Conservation (phyloP, 2,888 invertebrate genomes). For the Zygothrica quintamaculata region DNA sequence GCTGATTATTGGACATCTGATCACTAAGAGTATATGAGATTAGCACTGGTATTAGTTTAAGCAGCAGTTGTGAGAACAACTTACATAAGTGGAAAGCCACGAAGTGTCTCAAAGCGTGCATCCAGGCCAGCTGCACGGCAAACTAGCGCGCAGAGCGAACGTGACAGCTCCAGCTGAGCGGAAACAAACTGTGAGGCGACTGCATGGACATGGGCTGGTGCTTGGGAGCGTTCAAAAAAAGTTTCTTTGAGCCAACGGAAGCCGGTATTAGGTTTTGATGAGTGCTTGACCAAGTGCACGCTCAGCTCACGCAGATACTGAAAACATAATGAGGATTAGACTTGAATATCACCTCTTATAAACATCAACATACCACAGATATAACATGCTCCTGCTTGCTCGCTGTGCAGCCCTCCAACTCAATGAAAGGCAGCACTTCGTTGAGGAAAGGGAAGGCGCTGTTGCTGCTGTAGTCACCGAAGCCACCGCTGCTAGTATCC, state of each 20-base stretch:
- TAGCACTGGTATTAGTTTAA: too few species aligned
- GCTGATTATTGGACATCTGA: slow-evolving; percentile 89
- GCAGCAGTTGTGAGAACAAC: slow-evolving; percentile 33
- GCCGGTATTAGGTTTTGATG: slow-evolving; percentile 84
- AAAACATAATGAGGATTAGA: background rate
- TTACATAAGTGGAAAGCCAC: slow-evolving; percentile 93
- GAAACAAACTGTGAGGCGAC: slow-evolving; percentile 92
- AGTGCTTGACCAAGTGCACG: slow-evolving; percentile 91
- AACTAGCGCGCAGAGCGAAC: slow-evolving; percentile 90
- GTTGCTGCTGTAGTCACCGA: slow-evolving; percentile 85
- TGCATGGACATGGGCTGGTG: slow-evolving; percentile 90
- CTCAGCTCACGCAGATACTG: slow-evolving; percentile 94
- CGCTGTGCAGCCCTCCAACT: slow-evolving; percentile 93
- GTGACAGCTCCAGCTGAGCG: slow-evolving; percentile 92
- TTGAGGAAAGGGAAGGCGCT: slow-evolving; percentile 83
- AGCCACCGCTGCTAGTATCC: slow-evolving; percentile 85
- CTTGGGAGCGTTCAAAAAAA: slow-evolving; percentile 85
- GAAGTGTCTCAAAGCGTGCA: slow-evolving; percentile 88
- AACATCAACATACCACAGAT: slow-evolving; percentile 88
- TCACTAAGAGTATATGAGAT: slow-evolving; percentile 87
- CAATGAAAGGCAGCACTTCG: slow-evolving; percentile 91
- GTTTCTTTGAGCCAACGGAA: slow-evolving; percentile 85
- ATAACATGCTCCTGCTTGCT: slow-evolving; percentile 95
- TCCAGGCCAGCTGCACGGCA: slow-evolving; percentile 89
- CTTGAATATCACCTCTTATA: background rate